Percentiles rank a stretch among this genome's conserved stretches.
These are phyloP conservation scores for Drosophila willistoni DNA, from an alignment of 1,140 invertebrate genomes.

Conservation along the genomic window DNA sequence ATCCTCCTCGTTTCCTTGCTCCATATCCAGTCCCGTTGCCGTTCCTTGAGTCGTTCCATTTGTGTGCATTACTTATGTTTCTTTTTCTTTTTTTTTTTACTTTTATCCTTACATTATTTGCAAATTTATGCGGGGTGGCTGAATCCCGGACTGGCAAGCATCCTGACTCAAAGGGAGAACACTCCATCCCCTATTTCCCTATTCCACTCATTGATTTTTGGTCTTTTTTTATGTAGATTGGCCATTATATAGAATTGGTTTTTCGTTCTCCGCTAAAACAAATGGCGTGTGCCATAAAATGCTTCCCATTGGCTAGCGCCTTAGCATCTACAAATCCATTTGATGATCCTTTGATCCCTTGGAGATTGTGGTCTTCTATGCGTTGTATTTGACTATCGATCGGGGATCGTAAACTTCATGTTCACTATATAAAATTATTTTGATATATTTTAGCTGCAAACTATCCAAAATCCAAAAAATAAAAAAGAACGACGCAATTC, in stretches of 20 bases:
- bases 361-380: no score
- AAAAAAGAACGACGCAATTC: no score
- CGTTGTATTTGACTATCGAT: no score
- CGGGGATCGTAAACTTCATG: no score
- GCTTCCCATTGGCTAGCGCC: conserved; percentile 58
- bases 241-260: conserved; percentile 77
- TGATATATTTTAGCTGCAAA: no score
- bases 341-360: no score
- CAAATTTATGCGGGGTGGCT: conserved; percentile 78
- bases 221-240: conserved; percentile 77
- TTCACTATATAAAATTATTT: no score
- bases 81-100: conserved; percentile 43
- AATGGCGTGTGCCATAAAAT: conserved; percentile 68
- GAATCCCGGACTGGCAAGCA: conserved; percentile 36
- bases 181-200: conserved; percentile 36
- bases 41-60: conserved; percentile 27
- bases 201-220: conserved; percentile 70
- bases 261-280: conserved; percentile 55
- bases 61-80: conserved; percentile 20
- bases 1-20: neutral
- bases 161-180: conserved; percentile 17
- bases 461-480: no score
- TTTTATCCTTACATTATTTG: conserved; percentile 78
- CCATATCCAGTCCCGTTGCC: neutral
- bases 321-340: no score